Evolutionary conservation across 2,113 vertebrate species (phyloP).

Genomic region (Halichoerus grypus): DNA sequence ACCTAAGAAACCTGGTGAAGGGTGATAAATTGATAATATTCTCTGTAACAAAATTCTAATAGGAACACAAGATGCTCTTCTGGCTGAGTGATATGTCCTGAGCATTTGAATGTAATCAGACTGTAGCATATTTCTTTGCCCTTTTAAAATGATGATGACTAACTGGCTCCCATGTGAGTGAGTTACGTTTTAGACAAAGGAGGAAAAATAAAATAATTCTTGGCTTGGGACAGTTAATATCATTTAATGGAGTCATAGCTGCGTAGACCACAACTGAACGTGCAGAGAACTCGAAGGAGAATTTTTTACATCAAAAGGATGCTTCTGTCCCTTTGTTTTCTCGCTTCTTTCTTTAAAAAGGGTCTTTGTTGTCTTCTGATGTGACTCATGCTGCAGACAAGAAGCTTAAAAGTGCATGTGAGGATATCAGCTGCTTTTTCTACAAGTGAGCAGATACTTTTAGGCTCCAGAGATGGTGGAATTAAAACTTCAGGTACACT

Average conservation of each 20-base stretch:
- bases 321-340: slow-evolving; percentile 6
- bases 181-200: slow-evolving; percentile 70
- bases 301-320: not conserved
- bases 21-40: slow-evolving; percentile 58
- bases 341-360: not conserved
- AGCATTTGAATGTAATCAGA: slow-evolving; percentile 75
- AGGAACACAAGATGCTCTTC: slow-evolving; percentile 61
- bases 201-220: slow-evolving; percentile 70
- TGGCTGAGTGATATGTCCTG: slow-evolving; percentile 51
- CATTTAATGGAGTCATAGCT: slow-evolving; percentile 70
- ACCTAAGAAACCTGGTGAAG: slow-evolving; percentile 12
- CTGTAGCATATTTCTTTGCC: slow-evolving; percentile 56
- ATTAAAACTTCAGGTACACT: not conserved
- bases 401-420: not conserved
- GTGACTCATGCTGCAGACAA: not conserved
- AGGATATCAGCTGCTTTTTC: not conserved
- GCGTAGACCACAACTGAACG: slow-evolving; percentile 43
- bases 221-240: slow-evolving; percentile 56
- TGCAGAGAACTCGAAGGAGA: not conserved
- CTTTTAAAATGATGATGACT: slow-evolving; percentile 72
- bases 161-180: slow-evolving; percentile 61
- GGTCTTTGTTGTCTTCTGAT: not conserved
- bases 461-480: not conserved
- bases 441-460: not conserved
- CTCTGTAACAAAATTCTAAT: slow-evolving; percentile 41